Evolutionary conservation across 2,888 invertebrate species (phyloP).

Genomic region (Caenorhabditis angaria): DNA sequence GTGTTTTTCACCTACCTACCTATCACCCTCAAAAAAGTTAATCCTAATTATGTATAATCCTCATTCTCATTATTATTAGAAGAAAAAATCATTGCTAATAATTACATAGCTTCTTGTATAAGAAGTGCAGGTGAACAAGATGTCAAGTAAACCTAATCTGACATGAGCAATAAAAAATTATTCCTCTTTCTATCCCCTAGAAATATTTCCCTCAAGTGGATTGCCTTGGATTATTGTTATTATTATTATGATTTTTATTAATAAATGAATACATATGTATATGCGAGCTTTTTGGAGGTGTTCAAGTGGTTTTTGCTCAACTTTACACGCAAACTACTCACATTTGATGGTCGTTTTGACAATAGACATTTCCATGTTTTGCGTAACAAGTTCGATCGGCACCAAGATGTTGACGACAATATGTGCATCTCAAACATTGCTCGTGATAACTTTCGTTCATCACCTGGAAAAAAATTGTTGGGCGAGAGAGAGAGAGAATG

Average conservation of each 20-base stretch:
- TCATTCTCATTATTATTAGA: not conserved
- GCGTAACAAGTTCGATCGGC: conserved; percentile 60
- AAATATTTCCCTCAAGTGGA: too few relatives aligned
- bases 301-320: conserved; percentile 3
- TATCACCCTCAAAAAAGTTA: not conserved
- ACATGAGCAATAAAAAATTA: too few relatives aligned
- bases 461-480: conserved; percentile 47
- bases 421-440: conserved; percentile 62
- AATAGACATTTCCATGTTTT: conserved; percentile 66
- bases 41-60: not conserved
- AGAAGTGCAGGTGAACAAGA: not conserved
- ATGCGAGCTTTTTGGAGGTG: not conserved
- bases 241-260: not conserved
- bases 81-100: not conserved
- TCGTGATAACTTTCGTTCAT: conserved; percentile 68
- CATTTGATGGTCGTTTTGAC: conserved; percentile 66
- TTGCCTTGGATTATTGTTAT: too few relatives aligned
- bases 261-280: not conserved
- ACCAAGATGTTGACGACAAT: conserved; percentile 58
- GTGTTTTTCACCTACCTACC: not conserved
- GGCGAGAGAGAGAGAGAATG: too few relatives aligned
- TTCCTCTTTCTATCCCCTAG: too few relatives aligned
- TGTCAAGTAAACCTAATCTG: not conserved
- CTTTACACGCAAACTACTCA: conserved; percentile 48
- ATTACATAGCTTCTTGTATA: not conserved